Evolutionary conservation across 1,140 invertebrate genomes (phyloP).

Genomic region (Hyles vespertilio): DNA sequence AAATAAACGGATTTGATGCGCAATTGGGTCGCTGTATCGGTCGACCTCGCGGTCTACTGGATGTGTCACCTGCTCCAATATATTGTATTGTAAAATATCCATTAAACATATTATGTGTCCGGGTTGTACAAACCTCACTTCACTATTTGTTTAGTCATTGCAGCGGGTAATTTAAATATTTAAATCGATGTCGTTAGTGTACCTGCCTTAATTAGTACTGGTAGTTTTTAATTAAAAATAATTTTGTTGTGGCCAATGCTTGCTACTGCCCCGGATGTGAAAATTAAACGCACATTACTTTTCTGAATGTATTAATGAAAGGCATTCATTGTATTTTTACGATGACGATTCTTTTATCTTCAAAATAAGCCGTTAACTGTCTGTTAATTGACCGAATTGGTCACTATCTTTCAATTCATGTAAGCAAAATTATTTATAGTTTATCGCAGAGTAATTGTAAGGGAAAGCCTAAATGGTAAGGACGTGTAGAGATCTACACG

Average conservation of each 20-base stretch:
- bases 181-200: slow-evolving; percentile 2
- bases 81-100: slow-evolving; percentile 47
- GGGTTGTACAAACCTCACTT: slow-evolving; percentile 37
- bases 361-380: no score
- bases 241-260: no score
- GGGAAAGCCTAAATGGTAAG: not conserved
- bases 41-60: slow-evolving; percentile 28
- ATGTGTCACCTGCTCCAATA: slow-evolving; percentile 46
- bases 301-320: no score
- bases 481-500: not conserved
- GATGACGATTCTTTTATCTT: no score
- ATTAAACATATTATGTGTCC: slow-evolving; percentile 39
- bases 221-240: not conserved
- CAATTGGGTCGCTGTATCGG: slow-evolving; percentile 43
- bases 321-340: slow-evolving; percentile 1
- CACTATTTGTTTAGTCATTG: slow-evolving; percentile 37
- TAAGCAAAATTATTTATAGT: no score
- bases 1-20: slow-evolving; percentile 31
- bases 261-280: no score
- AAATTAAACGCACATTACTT: no score
- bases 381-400: no score
- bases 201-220: not conserved
- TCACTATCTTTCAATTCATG: no score
- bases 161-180: slow-evolving; percentile 23
- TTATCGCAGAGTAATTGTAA: no score